Evolutionary conservation across 2,113 vertebrate genomes (phyloP), one percentile per base, ranked within the genome.

Genomic region (Toxostoma redivivum): DNA sequence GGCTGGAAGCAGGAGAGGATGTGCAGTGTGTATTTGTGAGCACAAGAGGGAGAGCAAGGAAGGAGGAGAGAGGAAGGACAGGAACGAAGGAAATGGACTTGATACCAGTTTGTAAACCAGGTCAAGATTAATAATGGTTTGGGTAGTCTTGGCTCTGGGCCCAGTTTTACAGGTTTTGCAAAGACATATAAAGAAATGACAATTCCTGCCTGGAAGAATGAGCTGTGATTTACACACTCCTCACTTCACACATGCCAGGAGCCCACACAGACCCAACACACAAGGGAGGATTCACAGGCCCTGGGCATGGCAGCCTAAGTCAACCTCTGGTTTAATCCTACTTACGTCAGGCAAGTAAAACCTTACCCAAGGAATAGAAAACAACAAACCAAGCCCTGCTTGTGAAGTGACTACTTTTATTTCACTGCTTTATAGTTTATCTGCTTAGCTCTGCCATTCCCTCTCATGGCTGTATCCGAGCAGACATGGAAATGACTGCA

Each of bases 31-130:
- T 77, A 18, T 81, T 73, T 88, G 90, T 90, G 96, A 95, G 90
- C 92, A 97, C 90, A 90, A 96, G 96, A 95, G 94, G 94, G 95
- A 96, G 94, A 94, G 71, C 94, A 95, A 93, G 87, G 79, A 86
- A 83, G 94, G 93, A 73, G 56, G 82, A 86, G 94, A 64, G 69
- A 67, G 28, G 65, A 77, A 82, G 85, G 91, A 48, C 62, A 83
- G 86, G 30, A 70, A 25, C 0, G 0, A 58, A 80, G 54, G 92
- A 94, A 86, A 61, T 10, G 37, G 85, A 48, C 35, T 56, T 10
- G 92, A 62, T 64, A 88, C 88, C 79, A 88, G 76, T 53, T 90
- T 79, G 82, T 83, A 81, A 81, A 92, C 28, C 20, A 42, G 72
- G 76, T 35, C 76, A 76, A 37, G 92, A 81, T 71, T 74, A 78